These are phyloP conservation scores for Rhipidura dahli DNA, from an alignment of 2,113 vertebrate genomes.

Conservation along the genomic window DNA sequence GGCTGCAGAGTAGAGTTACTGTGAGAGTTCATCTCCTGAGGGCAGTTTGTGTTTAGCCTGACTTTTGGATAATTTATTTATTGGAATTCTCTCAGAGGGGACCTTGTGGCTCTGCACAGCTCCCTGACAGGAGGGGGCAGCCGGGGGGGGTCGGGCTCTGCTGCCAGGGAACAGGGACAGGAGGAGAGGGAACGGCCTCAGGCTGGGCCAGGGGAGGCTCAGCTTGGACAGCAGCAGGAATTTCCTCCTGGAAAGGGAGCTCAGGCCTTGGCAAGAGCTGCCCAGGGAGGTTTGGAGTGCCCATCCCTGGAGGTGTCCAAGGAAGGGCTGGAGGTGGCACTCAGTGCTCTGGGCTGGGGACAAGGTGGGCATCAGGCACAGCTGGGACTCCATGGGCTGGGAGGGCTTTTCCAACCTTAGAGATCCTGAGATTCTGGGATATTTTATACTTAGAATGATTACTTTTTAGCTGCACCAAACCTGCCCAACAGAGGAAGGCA, in stretches of 20 bases:
- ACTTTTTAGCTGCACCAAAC: not conserved
- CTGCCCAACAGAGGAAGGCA: not conserved
- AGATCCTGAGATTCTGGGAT: not conserved
- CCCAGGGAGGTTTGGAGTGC: not conserved
- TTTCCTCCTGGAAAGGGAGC: not conserved
- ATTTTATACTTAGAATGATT: not conserved
- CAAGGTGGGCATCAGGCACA: not conserved
- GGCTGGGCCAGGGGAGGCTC: not conserved
- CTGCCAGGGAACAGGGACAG: not conserved
- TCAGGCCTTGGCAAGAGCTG: not conserved
- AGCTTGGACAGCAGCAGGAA: not conserved
- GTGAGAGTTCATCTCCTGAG: not conserved
- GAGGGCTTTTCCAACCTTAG: not conserved
- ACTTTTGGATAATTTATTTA: not conserved
- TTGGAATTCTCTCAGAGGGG: not conserved
- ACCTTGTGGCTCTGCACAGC: not conserved
- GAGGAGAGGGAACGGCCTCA: not conserved
- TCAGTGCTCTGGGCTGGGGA: not conserved
- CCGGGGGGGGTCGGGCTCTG: not conserved
- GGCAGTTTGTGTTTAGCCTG: not conserved
- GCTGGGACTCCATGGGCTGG: rapidly evolving
- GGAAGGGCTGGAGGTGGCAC: not conserved
- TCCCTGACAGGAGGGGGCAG: not conserved
- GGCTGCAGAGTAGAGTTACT: not conserved
- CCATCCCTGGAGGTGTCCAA: not conserved